Evolutionary conservation across 2,113 vertebrate genomes (phyloP), one percentile per base, ranked within the genome.

Genomic region (Psettodes erumei): DNA sequence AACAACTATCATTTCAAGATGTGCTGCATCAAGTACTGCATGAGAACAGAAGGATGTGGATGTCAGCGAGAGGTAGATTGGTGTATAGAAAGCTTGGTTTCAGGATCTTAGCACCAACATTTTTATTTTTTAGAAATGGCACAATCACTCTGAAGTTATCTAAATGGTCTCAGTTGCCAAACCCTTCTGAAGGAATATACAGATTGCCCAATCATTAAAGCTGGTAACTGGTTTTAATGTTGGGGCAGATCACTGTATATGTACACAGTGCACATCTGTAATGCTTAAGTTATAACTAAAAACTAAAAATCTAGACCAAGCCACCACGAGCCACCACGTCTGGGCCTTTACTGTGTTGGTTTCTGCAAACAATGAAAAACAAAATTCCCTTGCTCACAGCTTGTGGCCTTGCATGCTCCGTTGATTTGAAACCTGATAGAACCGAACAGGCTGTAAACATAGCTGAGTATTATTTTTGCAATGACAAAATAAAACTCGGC

Each of bases 1-100:
- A 37, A 48, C 59, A 47, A 25, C 19, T 53, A 13, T 65, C 21
- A 61, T 79, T 63, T 73, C 5, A 74, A 48, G 10, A 42, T 54
- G 27, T 27, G 48, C n/a, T n/a, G n/a, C n/a, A n/a, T n/a, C n/a
- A n/a, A n/a, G n/a, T n/a, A n/a, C n/a, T n/a, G 40, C 38, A 6
- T 43, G 7, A 48, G 47, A 48, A 18, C 50, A 53, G 50, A 28
- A 9, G 15, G 50, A 53, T 8, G 6, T 28, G 15, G 11, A 51
- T 11, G 50, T 30, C 50, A 18, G 2, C n/a, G n/a, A 15, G 50
- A 23, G 21, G 47, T 48, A 12, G 47, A 48, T 48, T 8, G 9
- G 47, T 48, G n/a, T 48, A n/a, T n/a, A 45, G 7, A n/a, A n/a
- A 3, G 3, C 43, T n/a, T 45, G 8, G 2, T 18, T 45, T 45